Percentiles rank a stretch among this genome's conserved stretches.
phyloP scores from a whole-genome alignment of 2,888 invertebrate genomes.

The Hydrotaea cyrtoneurina region DNA sequence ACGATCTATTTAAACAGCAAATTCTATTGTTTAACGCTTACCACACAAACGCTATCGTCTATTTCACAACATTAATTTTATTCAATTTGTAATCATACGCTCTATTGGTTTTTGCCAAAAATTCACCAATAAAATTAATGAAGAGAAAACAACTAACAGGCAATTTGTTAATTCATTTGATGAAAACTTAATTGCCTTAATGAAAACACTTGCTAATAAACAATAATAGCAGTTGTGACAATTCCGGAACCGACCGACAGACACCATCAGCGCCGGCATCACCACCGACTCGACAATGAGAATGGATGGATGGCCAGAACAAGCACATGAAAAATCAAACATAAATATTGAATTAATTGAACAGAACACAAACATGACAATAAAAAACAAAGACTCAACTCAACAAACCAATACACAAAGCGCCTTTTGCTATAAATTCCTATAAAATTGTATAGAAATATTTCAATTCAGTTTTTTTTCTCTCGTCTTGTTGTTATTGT shows the following conservation, averaged over 20 bases:
- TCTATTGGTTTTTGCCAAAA: not conserved
- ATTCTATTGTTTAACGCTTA: no score
- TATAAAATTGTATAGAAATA: conserved; percentile 18
- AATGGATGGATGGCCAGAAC: not conserved
- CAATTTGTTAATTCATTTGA: conserved; percentile 45
- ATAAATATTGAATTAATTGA: conserved; percentile 38
- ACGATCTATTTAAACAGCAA: no score
- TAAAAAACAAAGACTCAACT: no score
- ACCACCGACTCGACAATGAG: not conserved
- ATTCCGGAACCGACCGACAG: not conserved
- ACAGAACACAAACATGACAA: not conserved
- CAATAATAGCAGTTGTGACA: conserved; percentile 2
- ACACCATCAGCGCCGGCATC: not conserved
- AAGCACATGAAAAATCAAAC: not conserved
- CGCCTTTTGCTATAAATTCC: not conserved
- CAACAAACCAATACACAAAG: not conserved
- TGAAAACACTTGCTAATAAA: conserved; percentile 38
- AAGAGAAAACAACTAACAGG: not conserved
- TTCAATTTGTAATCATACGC: not conserved
- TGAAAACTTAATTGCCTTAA: conserved; percentile 54
- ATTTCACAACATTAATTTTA: not conserved
- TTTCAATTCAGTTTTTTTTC: conserved; percentile 14
- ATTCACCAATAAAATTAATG: not conserved
- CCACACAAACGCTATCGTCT: no score
- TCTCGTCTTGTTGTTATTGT: no score